Evolutionary conservation across 92 coral and sea anemone species (phyloP).

Genomic region (Plumapathes pennacea): DNA sequence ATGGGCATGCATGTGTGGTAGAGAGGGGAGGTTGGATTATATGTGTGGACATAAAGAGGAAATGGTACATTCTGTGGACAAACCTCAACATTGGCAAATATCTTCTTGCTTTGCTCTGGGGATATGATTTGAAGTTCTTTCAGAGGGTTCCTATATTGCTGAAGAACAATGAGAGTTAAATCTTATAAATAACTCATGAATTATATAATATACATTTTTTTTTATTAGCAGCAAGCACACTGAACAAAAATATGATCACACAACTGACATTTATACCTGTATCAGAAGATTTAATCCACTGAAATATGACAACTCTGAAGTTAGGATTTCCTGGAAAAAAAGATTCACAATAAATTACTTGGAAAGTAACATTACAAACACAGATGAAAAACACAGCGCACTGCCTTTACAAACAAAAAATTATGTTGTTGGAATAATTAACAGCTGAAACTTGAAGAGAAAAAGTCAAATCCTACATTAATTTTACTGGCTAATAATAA

Average conservation of each 20-base stretch:
- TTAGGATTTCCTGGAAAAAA: constrained; percentile 77
- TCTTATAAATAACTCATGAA: not conserved
- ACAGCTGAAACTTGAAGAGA: too few species aligned
- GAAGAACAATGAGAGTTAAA: not conserved
- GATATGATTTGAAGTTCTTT: constrained; percentile 78
- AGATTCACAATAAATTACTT: too few species aligned
- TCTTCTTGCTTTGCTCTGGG: constrained; percentile 70
- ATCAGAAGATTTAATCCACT: constrained; percentile 79
- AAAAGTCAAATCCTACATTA: too few species aligned
- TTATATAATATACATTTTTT: not conserved
- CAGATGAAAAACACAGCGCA: too few species aligned
- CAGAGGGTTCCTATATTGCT: constrained; percentile 85
- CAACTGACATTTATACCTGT: constrained; percentile 52
- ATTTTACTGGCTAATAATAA: too few species aligned
- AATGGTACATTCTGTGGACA: too few species aligned
- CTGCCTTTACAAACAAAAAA: too few species aligned
- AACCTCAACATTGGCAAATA: constrained; percentile 96
- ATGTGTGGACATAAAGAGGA: too few species aligned
- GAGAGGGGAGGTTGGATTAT: not conserved
- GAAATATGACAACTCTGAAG: constrained; percentile 93
- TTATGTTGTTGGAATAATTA: too few species aligned
- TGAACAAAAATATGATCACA: not conserved
- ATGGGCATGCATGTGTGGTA: not conserved
- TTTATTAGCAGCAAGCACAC: not conserved
- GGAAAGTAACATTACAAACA: too few species aligned